Percentiles rank a stretch among this genome's conserved stretches.
phyloP scores from a whole-genome alignment of 23 tunicate genomes.

The Halocynthia roretzi region DNA sequence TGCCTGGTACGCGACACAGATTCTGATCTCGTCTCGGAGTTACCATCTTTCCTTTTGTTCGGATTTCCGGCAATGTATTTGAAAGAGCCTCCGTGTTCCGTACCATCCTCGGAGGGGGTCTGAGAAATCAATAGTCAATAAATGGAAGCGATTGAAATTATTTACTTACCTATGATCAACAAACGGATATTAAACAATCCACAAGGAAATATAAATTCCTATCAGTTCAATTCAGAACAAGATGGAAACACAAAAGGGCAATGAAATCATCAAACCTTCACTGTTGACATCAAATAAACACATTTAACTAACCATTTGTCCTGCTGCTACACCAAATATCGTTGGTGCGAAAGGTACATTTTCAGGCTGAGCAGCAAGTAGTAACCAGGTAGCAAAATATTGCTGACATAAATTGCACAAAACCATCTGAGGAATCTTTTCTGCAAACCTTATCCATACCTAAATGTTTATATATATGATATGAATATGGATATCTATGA shows the following conservation, averaged over 20 bases:
- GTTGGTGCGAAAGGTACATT: constrained; percentile 33
- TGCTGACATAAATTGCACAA: constrained; percentile 2
- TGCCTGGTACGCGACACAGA: constrained; percentile 1
- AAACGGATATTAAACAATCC: too few relatives aligned
- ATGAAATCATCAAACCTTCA: too few relatives aligned
- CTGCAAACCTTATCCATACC: neutral
- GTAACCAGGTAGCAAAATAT: constrained; percentile 26
- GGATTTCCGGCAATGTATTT: constrained; percentile 1
- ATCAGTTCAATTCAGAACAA: too few relatives aligned
- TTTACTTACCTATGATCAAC: too few relatives aligned
- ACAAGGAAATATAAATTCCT: too few relatives aligned
- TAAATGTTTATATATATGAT: neutral
- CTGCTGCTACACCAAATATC: neutral
- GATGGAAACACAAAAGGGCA: too few relatives aligned
- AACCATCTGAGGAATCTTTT: neutral
- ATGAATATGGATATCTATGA: neutral
- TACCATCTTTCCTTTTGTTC: neutral
- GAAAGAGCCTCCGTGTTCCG: neutral
- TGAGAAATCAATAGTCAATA: too few relatives aligned
- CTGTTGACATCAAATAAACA: neutral
- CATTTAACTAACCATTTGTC: neutral
- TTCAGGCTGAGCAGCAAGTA: constrained; percentile 49
- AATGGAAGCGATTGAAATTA: too few relatives aligned
- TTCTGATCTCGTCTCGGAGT: neutral
- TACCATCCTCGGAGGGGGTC: too few relatives aligned